Evolutionary conservation across 2,113 vertebrate genomes (phyloP).

Genomic region (Tragelaphus strepsiceros): DNA sequence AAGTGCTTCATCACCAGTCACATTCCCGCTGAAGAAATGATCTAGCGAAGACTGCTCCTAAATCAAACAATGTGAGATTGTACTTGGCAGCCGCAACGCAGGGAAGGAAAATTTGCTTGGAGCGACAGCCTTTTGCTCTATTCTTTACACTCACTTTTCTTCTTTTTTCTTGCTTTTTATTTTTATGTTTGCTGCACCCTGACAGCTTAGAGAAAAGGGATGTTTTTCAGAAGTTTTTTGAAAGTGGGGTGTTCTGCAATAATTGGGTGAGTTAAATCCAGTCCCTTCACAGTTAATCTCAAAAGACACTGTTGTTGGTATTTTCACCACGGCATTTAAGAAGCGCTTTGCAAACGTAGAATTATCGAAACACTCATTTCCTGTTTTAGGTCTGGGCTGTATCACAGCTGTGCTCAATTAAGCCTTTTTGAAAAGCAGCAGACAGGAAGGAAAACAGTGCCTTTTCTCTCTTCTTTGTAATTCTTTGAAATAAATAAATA

Average conservation of each 20-base stretch:
- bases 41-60: conserved; percentile 46
- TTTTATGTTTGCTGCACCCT: neutral
- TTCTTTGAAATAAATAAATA: conserved; percentile 51
- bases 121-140: conserved; percentile 39
- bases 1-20: conserved; percentile 63
- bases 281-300: conserved; percentile 49
- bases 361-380: conserved; percentile 79
- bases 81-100: conserved; percentile 52
- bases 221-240: conserved; percentile 46
- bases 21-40: conserved; percentile 62
- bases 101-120: conserved; percentile 36
- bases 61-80: conserved; percentile 51
- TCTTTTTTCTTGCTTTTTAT: neutral
- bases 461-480: conserved; percentile 10
- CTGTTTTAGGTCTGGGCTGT: conserved; percentile 61
- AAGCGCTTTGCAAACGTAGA: conserved; percentile 77
- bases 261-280: conserved; percentile 63
- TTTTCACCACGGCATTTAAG: conserved; percentile 68
- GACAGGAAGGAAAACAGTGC: conserved; percentile 1
- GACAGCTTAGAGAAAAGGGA: conserved; percentile 47
- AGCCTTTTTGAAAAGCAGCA: conserved; percentile 67
- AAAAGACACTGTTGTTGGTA: conserved; percentile 61
- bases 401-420: conserved; percentile 82
- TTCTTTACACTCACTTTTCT: conserved; percentile 1
- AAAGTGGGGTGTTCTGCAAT: conserved; percentile 65